Evolutionary conservation across 2,113 vertebrate genomes (phyloP), one percentile per base, ranked within the genome.

Genomic region (Pandion haliaetus): DNA sequence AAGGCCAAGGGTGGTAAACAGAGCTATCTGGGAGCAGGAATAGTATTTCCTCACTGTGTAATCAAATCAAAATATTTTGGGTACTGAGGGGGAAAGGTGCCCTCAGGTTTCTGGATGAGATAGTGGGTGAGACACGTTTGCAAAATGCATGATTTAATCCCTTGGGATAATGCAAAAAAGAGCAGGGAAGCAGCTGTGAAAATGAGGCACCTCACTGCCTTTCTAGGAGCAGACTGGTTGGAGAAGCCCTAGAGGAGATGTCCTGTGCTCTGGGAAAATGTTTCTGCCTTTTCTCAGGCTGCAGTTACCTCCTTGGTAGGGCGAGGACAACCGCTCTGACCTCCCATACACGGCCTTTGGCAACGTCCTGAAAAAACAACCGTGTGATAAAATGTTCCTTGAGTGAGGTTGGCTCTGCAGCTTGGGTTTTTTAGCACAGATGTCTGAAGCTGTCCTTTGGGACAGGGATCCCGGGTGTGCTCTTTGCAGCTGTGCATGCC

Each of bases 271-370:
- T 72, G 65, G 77, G 57, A 74, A 91, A 87, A 67, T 5, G 8
- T 28, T 82, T 72, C 61, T 91, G 62, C 38, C 31, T 89, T 89
- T 89, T 74, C 73, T 63, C 52, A 93, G 73, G 40, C 77, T 95
- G 59, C 20, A 63, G 12, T 21, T 81, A 5, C 14, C 38, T 83
- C 73, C 25, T 58, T 54, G 69, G 50, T 78, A 71, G 42, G 42
- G 31, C 2, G 8, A 91, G n/a, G 8, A n/a, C 45, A 71, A 50
- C 32, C 0, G 1, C 47, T 58, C 69, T 45, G 52, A 79, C 47
- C 34, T 71, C 34, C 65, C 3, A 3, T 52, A 58, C 10, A 4
- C 0, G 0, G 13, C 12, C 32, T 40, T 86, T 89, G 58, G 44
- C 86, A 81, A 5, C 0, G 0, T 57, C 49, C 77, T 62, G 54